phyloP scores from a whole-genome alignment of 2,888 invertebrate genomes.

The Carcina quercana region DNA sequence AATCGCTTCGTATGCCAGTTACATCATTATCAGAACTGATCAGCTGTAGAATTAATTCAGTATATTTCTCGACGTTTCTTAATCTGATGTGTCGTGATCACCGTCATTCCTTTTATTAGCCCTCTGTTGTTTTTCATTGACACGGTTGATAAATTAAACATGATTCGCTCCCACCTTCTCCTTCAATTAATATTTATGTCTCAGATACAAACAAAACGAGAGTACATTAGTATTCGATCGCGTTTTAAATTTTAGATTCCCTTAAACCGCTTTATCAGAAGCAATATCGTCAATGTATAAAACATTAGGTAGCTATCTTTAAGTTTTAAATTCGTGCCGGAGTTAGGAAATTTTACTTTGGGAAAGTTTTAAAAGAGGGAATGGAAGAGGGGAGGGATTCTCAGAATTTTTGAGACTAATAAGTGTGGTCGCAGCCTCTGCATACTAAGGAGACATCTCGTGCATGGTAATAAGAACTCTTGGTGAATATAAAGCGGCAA shows the following conservation, averaged over 20 bases:
- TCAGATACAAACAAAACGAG: constrained; percentile 58
- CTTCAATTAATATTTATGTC: constrained; percentile 61
- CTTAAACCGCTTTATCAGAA: constrained; percentile 70
- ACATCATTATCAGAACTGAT: too few species aligned
- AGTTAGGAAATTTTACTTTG: constrained; percentile 48
- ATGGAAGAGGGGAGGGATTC: constrained; percentile 47
- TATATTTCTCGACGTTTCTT: too few species aligned
- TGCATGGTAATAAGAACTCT: constrained; percentile 61
- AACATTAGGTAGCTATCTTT: constrained; percentile 63
- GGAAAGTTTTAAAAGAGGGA: constrained; percentile 45
- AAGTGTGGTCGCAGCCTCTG: constrained; percentile 58
- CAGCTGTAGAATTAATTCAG: too few species aligned
- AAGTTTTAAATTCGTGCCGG: constrained; percentile 60
- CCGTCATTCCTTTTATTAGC: too few species aligned
- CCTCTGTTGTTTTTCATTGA: constrained; percentile 11
- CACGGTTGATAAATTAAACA: constrained; percentile 21
- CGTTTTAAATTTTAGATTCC: constrained; percentile 70
- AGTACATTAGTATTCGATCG: constrained; percentile 63
- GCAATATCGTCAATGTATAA: constrained; percentile 70
- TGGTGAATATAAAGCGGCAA: constrained; percentile 61
- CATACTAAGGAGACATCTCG: constrained; percentile 64
- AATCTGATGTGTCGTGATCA: too few species aligned
- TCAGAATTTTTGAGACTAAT: constrained; percentile 70
- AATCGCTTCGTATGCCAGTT: too few species aligned
- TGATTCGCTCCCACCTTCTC: constrained; percentile 44